Evolutionary conservation across 2,797 vertebrate species (phyloP).

Genomic region (Acestrorhynchus altus): DNA sequence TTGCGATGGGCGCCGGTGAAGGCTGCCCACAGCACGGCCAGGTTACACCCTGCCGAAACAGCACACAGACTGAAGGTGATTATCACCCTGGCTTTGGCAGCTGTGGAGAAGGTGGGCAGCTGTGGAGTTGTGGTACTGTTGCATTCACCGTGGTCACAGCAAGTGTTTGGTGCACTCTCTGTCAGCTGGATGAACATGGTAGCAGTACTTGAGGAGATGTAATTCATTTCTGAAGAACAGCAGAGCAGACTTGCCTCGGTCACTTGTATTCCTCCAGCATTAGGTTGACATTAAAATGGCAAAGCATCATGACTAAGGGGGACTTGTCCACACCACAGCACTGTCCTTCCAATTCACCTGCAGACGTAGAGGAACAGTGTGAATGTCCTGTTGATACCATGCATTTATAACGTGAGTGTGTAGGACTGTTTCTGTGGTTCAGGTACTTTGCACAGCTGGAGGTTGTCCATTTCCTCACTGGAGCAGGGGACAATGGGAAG

Average conservation of each 20-base stretch:
- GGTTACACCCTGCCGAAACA: conserved; percentile 79
- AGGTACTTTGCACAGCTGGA: not conserved
- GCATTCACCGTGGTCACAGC: conserved; percentile 66
- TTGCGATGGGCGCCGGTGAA: conserved; percentile 76
- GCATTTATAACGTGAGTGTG: not conserved
- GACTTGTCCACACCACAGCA: not conserved
- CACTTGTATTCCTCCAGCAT: conserved; percentile 10
- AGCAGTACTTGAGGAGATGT: conserved; percentile 32
- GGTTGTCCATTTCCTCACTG: not conserved
- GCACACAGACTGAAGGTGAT: conserved; percentile 81
- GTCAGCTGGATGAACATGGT: conserved; percentile 72
- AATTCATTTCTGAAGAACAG: conserved; percentile 49
- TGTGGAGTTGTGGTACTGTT: conserved; percentile 69
- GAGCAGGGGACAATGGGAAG: not conserved
- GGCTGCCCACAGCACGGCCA: conserved; percentile 78
- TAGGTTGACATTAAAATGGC: not conserved
- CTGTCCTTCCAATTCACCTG: conserved; percentile 12
- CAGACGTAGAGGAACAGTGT: not conserved
- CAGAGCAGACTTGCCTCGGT: conserved; percentile 8
- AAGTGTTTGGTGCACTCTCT: conserved; percentile 67
- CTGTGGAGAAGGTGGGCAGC: conserved; percentile 83
- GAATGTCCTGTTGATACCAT: not conserved
- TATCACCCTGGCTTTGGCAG: conserved; percentile 81
- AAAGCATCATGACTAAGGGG: not conserved
- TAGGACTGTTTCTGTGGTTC: not conserved